Percentiles rank a stretch among this genome's conserved stretches.
These are phyloP conservation scores for Dendroctonus valens DNA, from an alignment of 1,140 invertebrate genomes.

Conservation along the genomic window DNA sequence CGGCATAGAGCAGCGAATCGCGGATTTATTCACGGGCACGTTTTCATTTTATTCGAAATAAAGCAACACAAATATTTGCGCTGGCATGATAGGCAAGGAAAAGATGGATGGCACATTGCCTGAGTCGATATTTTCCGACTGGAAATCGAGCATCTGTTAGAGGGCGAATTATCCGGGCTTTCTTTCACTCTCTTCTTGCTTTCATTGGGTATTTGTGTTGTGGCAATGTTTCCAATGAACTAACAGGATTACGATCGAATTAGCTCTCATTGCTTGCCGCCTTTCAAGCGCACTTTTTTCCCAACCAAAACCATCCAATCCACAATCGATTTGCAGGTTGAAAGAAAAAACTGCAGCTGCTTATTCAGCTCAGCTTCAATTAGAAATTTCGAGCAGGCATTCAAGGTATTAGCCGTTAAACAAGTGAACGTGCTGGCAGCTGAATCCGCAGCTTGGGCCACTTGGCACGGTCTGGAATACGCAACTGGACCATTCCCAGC, in stretches of 20 bases:
- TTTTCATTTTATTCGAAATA: constrained; percentile 23
- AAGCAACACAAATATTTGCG: constrained; percentile 26
- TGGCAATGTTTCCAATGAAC: not conserved
- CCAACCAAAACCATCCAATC: too few relatives aligned
- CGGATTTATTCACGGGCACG: constrained; percentile 14
- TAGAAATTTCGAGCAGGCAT: not conserved
- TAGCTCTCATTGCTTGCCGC: too few relatives aligned
- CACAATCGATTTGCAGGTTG: too few relatives aligned
- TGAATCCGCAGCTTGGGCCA: constrained; percentile 14
- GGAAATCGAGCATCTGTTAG: constrained; percentile 42
- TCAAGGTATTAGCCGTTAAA: not conserved
- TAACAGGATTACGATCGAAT: too few relatives aligned
- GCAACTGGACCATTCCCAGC: constrained; percentile 17
- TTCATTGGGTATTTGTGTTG: constrained; percentile 21
- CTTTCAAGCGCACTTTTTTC: too few relatives aligned
- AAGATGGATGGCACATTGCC: constrained; percentile 36
- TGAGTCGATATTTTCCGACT: constrained; percentile 45
- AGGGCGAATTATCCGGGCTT: constrained; percentile 19
- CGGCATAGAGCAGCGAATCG: not conserved
- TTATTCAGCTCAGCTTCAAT: too few relatives aligned
- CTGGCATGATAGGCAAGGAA: constrained; percentile 21
- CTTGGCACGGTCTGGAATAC: constrained; percentile 14
- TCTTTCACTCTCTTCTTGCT: not conserved
- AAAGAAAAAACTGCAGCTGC: too few relatives aligned
- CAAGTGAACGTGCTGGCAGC: constrained; percentile 15